Evolutionary conservation across 2,888 invertebrate species (phyloP).

Genomic region (Drosophila cracens): DNA sequence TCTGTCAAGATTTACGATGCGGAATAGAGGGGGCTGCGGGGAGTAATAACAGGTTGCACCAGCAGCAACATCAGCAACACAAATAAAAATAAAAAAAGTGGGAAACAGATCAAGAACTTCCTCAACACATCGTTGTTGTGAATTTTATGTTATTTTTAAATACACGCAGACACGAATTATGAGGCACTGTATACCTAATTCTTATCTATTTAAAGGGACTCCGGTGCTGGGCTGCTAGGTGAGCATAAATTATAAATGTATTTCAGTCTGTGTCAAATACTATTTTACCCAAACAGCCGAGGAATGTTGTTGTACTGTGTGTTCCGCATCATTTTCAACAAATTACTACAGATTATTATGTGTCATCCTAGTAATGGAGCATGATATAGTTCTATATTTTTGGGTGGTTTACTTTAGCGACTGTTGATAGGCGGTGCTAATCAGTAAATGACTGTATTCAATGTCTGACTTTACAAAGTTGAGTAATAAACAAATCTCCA

Average conservation of each 20-base stretch:
- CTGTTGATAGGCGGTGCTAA: slow-evolving; percentile 43
- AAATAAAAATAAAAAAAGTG: slow-evolving; percentile 61
- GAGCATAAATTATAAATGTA: slow-evolving; percentile 76
- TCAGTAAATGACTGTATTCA: slow-evolving; percentile 5
- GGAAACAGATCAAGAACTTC: slow-evolving; percentile 50
- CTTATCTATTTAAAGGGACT: slow-evolving; percentile 58
- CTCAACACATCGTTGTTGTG: slow-evolving; percentile 44
- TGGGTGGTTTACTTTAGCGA: slow-evolving; percentile 40
- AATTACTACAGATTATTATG: slow-evolving; percentile 69
- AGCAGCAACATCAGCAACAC: slow-evolving; percentile 21
- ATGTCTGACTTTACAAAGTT: slow-evolving; percentile 9
- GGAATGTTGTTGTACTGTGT: slow-evolving; percentile 65
- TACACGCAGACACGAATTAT: slow-evolving; percentile 49
- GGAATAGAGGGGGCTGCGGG: slow-evolving; percentile 17
- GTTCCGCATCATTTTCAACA: slow-evolving; percentile 66
- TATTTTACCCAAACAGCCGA: slow-evolving; percentile 61
- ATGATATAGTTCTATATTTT: slow-evolving; percentile 14
- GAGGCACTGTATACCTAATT: slow-evolving; percentile 41
- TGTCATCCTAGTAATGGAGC: slow-evolving; percentile 63
- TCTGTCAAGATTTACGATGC: slow-evolving; percentile 54
- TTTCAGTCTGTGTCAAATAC: slow-evolving; percentile 74
- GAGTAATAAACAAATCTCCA: background rate
- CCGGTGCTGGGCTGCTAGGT: slow-evolving; percentile 53
- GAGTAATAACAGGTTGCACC: slow-evolving; percentile 64
- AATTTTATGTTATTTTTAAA: slow-evolving; percentile 66